A percentile compares a stretch with the other conserved stretches of the same genome.
Conservation (phyloP, 2,797 vertebrate species). For the Acrossocheilus wenchowensis region DNA sequence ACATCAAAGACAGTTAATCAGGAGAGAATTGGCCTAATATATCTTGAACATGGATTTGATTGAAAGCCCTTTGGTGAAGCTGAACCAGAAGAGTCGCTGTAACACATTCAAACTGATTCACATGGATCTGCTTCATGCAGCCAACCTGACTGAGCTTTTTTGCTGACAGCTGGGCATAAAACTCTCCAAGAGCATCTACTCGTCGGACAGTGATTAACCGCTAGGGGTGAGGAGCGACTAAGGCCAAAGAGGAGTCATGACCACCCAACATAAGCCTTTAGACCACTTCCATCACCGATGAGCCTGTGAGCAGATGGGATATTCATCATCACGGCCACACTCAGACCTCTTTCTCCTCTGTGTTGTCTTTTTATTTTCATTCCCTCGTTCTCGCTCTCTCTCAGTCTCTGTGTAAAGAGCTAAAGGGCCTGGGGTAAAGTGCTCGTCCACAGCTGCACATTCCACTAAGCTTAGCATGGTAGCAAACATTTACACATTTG, state of each 20-base stretch:
- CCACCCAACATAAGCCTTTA: constrained; percentile 65
- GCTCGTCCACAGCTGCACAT: constrained; percentile 71
- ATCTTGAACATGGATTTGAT: constrained; percentile 37
- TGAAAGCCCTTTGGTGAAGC: constrained; percentile 32
- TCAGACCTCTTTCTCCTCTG: constrained; percentile 59
- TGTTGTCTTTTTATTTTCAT: constrained; percentile 61
- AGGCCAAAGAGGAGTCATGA: constrained; percentile 56
- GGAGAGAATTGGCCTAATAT: constrained; percentile 37
- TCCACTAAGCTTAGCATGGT: constrained; percentile 72
- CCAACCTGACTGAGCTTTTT: constrained; percentile 50
- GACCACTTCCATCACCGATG: constrained; percentile 60
- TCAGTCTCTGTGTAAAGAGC: constrained; percentile 63
- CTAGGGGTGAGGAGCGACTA: constrained; percentile 58
- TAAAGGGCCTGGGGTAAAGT: constrained; percentile 69
- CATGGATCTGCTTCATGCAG: constrained; percentile 29
- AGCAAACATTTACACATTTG: constrained; percentile 65
- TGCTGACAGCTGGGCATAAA: constrained; percentile 26
- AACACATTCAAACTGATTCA: constrained; percentile 26
- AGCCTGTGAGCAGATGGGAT: constrained; percentile 70
- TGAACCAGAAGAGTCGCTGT: constrained; percentile 21
- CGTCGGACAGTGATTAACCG: constrained; percentile 55
- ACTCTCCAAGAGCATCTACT: constrained; percentile 11
- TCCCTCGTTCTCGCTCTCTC: constrained; percentile 49
- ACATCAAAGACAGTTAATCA: constrained; percentile 53
- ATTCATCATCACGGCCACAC: constrained; percentile 67